Percentiles rank a stretch among this genome's conserved stretches.
These are phyloP conservation scores for Drosophila elegans DNA, from an alignment of 1,140 invertebrate species.

Conservation along the genomic window DNA sequence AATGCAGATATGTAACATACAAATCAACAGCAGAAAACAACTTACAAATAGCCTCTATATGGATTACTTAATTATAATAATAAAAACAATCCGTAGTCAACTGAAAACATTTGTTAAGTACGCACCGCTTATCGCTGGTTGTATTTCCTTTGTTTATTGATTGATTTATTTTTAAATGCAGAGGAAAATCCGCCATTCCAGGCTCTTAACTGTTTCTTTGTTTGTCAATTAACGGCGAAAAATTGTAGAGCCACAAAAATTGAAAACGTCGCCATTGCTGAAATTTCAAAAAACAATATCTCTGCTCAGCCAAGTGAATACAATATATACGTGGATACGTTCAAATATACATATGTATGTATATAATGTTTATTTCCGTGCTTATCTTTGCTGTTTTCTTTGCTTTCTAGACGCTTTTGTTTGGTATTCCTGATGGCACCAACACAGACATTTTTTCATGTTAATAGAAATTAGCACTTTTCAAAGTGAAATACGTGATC, in stretches of 20 bases:
- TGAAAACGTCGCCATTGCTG: conserved; percentile 60
- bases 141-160: conserved; percentile 61
- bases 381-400: conserved; percentile 49
- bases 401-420: conserved; percentile 33
- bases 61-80: conserved; percentile 6
- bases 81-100: conserved; percentile 2
- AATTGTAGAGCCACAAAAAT: conserved; percentile 30
- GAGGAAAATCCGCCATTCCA: conserved; percentile 31
- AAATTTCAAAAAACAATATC: conserved; percentile 44
- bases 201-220: conserved; percentile 61
- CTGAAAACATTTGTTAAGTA: conserved; percentile 14
- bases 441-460: conserved; percentile 20
- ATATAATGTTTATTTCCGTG: conserved; percentile 31
- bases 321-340: conserved; percentile 4
- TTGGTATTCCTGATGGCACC: conserved; percentile 8
- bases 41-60: conserved; percentile 1
- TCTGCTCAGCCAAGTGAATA: conserved; percentile 10
- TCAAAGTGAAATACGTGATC: background rate
- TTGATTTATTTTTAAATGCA: conserved; percentile 54
- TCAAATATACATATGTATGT: conserved; percentile 6
- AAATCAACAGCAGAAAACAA: background rate
- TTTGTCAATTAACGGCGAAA: conserved; percentile 35
- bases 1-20: background rate
- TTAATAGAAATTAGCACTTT: conserved; percentile 53
- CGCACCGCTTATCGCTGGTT: conserved; percentile 30